Evolutionary conservation across 2,888 invertebrate species (phyloP).

Genomic region (Drosophila koepferae): DNA sequence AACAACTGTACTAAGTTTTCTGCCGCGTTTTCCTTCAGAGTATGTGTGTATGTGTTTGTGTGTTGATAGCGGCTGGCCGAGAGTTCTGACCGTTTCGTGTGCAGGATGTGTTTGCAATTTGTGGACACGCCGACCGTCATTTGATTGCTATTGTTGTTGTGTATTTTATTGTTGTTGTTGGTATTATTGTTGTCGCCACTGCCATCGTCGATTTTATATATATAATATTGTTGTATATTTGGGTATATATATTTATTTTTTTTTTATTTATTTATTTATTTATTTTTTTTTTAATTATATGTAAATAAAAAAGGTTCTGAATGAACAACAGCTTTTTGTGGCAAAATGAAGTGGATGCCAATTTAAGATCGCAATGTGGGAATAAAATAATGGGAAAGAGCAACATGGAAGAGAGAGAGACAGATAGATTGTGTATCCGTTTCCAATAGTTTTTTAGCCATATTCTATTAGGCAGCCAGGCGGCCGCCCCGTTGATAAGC

Average conservation of each 20-base stretch:
- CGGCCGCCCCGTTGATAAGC: slow-evolving; percentile 43
- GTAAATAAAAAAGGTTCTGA: slow-evolving; percentile 35
- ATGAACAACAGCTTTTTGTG: slow-evolving; percentile 31
- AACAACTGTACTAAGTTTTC: slow-evolving; percentile 58
- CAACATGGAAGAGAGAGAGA: neutral
- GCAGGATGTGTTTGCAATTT: slow-evolving; percentile 82
- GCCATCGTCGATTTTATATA: slow-evolving; percentile 49
- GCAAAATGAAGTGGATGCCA: slow-evolving; percentile 42
- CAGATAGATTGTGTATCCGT: neutral
- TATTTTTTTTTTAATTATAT: slow-evolving; percentile 40
- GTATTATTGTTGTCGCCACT: slow-evolving; percentile 19
- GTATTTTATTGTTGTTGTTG: slow-evolving; percentile 11
- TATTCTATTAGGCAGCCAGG: slow-evolving; percentile 36
- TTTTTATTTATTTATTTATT: no score
- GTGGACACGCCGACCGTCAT: slow-evolving; percentile 78
- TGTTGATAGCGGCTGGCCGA: slow-evolving; percentile 51
- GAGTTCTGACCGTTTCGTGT: slow-evolving; percentile 61
- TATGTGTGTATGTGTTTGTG: slow-evolving; percentile 23
- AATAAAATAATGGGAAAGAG: no score
- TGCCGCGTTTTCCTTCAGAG: slow-evolving; percentile 18
- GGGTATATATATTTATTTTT: slow-evolving; percentile 11
- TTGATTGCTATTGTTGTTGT: slow-evolving; percentile 57
- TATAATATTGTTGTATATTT: slow-evolving; percentile 41
- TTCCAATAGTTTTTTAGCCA: slow-evolving; percentile 4
- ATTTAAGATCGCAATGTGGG: slow-evolving; percentile 29